These are phyloP conservation scores for Macroglossus sobrinus DNA, from an alignment of 2,113 vertebrate genomes.

Conservation along the genomic window DNA sequence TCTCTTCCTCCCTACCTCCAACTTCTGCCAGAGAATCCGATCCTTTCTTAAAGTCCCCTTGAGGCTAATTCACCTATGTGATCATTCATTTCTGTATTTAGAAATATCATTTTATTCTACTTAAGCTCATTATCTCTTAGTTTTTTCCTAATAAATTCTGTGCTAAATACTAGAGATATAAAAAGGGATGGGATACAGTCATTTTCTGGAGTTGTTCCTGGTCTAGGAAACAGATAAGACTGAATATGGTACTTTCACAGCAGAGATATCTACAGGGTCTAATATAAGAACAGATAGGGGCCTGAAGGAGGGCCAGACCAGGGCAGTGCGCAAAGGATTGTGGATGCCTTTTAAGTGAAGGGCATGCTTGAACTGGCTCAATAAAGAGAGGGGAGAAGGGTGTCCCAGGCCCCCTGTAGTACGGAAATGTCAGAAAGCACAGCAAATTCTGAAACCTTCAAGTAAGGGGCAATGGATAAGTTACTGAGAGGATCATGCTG, in stretches of 20 bases:
- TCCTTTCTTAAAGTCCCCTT: neutral
- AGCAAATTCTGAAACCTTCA: neutral
- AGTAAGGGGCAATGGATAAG: neutral
- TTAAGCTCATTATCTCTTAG: neutral
- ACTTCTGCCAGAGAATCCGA: neutral
- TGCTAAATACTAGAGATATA: neutral
- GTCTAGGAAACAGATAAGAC: neutral
- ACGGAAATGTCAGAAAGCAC: neutral
- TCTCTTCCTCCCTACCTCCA: rapidly evolving
- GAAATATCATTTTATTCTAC: neutral
- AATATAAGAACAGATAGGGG: neutral
- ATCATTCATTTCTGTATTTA: neutral
- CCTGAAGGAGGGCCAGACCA: neutral
- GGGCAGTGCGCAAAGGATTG: neutral
- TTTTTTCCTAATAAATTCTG: neutral
- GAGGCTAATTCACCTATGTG: neutral
- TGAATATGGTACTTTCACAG: neutral
- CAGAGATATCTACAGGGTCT: neutral
- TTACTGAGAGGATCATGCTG: neutral
- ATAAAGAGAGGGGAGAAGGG: neutral
- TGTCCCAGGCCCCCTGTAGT: neutral
- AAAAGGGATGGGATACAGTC: neutral
- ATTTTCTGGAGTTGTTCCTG: neutral
- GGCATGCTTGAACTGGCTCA: neutral
- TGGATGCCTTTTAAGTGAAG: neutral